Evolutionary conservation across 2,113 vertebrate species (phyloP).

Genomic region (Neodontobutis hainanensis): DNA sequence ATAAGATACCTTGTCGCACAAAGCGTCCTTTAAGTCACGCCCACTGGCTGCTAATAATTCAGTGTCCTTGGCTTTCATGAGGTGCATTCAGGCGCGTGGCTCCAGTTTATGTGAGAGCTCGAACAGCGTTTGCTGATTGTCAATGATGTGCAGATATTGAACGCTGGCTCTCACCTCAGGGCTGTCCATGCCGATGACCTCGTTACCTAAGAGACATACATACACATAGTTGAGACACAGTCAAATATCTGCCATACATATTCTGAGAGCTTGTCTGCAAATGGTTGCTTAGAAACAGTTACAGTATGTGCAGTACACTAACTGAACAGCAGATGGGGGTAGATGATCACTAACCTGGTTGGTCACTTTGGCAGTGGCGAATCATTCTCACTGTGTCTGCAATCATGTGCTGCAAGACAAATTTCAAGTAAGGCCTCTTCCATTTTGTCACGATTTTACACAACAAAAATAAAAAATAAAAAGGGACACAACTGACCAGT

Average conservation of each 20-base stretch:
- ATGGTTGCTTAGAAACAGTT: constrained; percentile 71
- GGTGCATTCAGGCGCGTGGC: constrained; percentile 82
- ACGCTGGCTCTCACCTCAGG: constrained; percentile 88
- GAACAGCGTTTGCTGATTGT: constrained; percentile 97
- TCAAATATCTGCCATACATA: constrained; percentile 7
- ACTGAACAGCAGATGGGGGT: constrained; percentile 40
- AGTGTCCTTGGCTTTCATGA: background rate
- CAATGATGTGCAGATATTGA: constrained; percentile 92
- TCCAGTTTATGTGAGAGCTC: constrained; percentile 97
- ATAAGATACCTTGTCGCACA: constrained; percentile 25
- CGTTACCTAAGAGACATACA: constrained; percentile 79
- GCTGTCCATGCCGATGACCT: constrained; percentile 87
- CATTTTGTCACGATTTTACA: background rate
- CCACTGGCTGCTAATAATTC: background rate
- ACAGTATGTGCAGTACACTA: constrained; percentile 11
- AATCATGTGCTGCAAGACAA: constrained; percentile 88
- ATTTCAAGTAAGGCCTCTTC: background rate
- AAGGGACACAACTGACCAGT: constrained; percentile 83
- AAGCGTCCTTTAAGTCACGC: constrained; percentile 29
- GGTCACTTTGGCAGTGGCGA: constrained; percentile 93
- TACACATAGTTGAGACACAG: constrained; percentile 10
- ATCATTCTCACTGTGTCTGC: constrained; percentile 95
- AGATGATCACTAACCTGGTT: constrained; percentile 81
- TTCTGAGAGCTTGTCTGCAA: constrained; percentile 36
- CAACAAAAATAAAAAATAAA: background rate